phyloP scores from a whole-genome alignment of 1,140 invertebrate genomes.

The Cydia pomonella region DNA sequence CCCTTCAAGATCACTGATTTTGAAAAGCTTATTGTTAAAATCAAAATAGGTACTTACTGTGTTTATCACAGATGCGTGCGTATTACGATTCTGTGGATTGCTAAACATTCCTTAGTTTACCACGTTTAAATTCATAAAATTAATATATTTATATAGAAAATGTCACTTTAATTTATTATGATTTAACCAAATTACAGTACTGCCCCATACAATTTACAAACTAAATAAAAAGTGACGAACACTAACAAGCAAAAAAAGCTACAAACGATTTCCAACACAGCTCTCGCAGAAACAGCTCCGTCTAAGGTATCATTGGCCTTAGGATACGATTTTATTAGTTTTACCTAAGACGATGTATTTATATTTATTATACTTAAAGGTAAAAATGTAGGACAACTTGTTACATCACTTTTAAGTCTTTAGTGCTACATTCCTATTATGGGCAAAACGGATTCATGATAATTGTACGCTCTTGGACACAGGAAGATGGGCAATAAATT shows the following conservation, averaged over 20 bases:
- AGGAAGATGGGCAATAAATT: no score
- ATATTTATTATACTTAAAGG: neutral
- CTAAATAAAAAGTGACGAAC: neutral
- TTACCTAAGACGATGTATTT: neutral
- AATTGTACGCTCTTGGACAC: no score
- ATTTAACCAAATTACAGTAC: slow-evolving; percentile 7
- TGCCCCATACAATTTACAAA: neutral
- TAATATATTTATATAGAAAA: no score
- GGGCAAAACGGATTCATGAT: neutral
- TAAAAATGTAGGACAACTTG: neutral
- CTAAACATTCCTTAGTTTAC: no score
- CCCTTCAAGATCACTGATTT: no score
- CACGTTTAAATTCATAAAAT: no score
- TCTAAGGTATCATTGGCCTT: neutral
- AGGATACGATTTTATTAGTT: neutral
- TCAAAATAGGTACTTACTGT: no score
- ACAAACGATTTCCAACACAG: neutral
- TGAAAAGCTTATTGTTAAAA: no score
- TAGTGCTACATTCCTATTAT: neutral
- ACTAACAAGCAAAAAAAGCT: neutral
- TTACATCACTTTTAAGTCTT: neutral
- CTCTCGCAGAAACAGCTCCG: neutral
- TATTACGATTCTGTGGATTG: no score
- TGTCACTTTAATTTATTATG: neutral
- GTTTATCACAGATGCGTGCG: no score